Base-by-base conservation (phyloP, 2,888 invertebrate species). In the Euplexia lucipara region DNA sequence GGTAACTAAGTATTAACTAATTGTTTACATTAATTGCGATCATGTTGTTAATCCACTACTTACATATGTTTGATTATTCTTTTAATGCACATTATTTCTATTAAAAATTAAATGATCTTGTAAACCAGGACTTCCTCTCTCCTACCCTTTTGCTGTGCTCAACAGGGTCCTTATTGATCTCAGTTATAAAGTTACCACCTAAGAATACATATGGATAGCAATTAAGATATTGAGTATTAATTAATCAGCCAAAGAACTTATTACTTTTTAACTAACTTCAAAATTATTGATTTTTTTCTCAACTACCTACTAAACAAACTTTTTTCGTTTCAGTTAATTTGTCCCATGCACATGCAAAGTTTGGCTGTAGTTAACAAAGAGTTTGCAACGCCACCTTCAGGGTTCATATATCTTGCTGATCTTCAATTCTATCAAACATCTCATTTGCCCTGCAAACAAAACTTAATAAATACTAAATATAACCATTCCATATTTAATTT, bases 291-390 rank as follows among this genome's bases (percentile, higher is more conserved):
- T 26, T 26, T 37, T 18, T 35, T 20, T 30, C 48, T 16, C 16
- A 30, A 20, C 9, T 20, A 22, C 14, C 5, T 30, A n/a, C 8
- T 16, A 37, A 35, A 12, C 12, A 10, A 39, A 66, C 0, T 35
- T 16, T 57, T 54, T 30, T 20, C 12, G 18, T 86, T 89, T 57
- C 90, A 96, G 96, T 88, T 89, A 48, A 86, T 91, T 32, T 96
- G 96, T 85, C 95, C 95, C 14, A 83, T 96, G 45, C 93, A 95
- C 79, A 96, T 96, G 96, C 95, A 96, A 86, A 92, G 95, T 65
- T 87, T 96, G 48, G 92, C 95, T 35, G 83, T 96, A 47, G 84
- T 96, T 45, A 93, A 93, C 75, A 90, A 93, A 78, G 89, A 93
- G 45, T 93, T 96, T 79, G 70, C 86, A 20, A 75, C 87, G 16